Percentiles rank a stretch among this genome's conserved stretches.
Evolutionary conservation across 2,888 invertebrate species (phyloP).

Genomic region (Muscina levida): DNA sequence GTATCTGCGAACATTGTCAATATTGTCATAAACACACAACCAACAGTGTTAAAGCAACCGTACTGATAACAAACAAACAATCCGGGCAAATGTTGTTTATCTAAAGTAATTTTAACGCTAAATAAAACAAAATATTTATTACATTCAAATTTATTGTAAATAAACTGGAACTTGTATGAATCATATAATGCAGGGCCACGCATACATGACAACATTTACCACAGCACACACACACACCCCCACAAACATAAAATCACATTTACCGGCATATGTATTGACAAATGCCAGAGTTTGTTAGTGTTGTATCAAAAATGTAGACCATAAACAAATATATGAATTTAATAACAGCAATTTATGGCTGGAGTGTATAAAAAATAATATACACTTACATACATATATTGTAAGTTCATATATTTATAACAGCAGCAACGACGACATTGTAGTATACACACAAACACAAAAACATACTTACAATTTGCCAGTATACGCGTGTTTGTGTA

Average conservation of each 20-base stretch:
- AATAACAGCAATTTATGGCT: conserved; percentile 31
- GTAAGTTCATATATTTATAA: background rate
- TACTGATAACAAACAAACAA: background rate
- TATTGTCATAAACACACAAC: background rate
- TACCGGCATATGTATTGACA: background rate
- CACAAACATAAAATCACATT: background rate
- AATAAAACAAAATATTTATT: conserved; percentile 66
- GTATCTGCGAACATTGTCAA: too few species aligned
- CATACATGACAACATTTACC: too few species aligned
- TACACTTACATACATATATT: too few species aligned
- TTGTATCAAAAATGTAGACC: conserved; percentile 23
- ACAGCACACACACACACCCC: too few species aligned
- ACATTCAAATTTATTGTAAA: conserved; percentile 57
- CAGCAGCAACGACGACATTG: background rate
- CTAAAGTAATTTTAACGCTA: conserved; percentile 65
- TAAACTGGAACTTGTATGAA: conserved; percentile 39
- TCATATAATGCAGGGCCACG: too few species aligned
- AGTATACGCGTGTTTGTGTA: background rate
- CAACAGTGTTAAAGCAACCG: background rate
- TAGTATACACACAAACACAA: background rate
- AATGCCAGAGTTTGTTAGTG: background rate
- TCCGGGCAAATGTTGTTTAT: conserved; percentile 50
- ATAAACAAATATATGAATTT: conserved; percentile 45
- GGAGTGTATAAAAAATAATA: conserved; percentile 29
- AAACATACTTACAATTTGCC: background rate